A percentile compares a stretch with the other conserved stretches of the same genome.
Conservation (phyloP, 2,797 vertebrate genomes). For the Sebastes hubbsi region DNA sequence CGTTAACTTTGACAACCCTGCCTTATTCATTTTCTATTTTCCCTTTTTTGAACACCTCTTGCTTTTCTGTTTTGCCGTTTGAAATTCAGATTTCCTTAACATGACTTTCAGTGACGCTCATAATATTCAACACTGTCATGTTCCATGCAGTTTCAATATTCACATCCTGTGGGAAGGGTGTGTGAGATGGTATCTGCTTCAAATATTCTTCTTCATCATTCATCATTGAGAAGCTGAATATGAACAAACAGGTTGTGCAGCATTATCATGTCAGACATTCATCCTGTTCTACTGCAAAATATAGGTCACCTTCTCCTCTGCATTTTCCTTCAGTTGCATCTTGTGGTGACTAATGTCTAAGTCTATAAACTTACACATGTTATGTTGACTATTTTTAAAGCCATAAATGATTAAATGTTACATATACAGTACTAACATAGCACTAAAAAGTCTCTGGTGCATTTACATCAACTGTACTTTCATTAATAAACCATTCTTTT, state of each 20-base stretch:
- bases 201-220: conserved; percentile 3
- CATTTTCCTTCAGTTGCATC: neutral
- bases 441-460: neutral
- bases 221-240: neutral
- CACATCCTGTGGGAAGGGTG: neutral
- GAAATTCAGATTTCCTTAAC: neutral
- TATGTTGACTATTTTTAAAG: neutral
- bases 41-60: neutral
- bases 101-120: neutral
- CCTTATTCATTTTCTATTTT: neutral
- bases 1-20: too few relatives aligned
- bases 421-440: neutral
- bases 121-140: neutral
- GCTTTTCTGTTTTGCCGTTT: neutral
- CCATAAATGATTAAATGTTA: neutral
- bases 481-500: neutral
- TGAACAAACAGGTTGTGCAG: neutral
- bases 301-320: neutral
- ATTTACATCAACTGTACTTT: neutral
- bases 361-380: neutral
- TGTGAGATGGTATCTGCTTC: neutral
- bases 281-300: neutral
- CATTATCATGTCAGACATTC: neutral
- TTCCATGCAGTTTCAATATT: neutral
- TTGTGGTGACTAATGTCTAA: neutral